Percentiles rank a stretch among this genome's conserved stretches.
Conservation (phyloP, 1,140 invertebrate species). For the Drosophila subobscura region DNA sequence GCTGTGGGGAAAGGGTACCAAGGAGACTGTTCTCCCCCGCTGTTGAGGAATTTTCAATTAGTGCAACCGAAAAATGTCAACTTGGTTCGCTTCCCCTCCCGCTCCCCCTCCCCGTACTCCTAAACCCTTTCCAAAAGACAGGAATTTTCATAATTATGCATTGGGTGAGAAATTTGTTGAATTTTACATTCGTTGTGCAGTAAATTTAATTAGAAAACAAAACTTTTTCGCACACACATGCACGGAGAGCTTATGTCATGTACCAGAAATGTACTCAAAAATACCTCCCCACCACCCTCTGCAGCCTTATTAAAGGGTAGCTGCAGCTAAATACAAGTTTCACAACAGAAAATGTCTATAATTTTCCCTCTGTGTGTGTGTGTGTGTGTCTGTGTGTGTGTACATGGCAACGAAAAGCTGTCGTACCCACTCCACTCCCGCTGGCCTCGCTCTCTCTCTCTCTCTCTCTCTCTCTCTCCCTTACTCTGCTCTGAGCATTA, state of each 20-base stretch:
- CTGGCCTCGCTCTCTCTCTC: background rate
- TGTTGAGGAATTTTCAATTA: slow-evolving; percentile 73
- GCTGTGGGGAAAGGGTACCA: slow-evolving; percentile 8
- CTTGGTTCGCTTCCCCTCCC: slow-evolving; percentile 14
- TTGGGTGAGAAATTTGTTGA: slow-evolving; percentile 53
- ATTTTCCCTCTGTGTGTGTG: slow-evolving; percentile 32
- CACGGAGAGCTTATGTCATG: slow-evolving; percentile 23
- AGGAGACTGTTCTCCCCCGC: slow-evolving; percentile 21
- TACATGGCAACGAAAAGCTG: slow-evolving; percentile 55
- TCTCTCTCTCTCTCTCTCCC: background rate
- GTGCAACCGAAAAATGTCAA: slow-evolving; percentile 61
- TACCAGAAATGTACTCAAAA: slow-evolving; percentile 21
- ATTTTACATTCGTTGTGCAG: slow-evolving; percentile 57
- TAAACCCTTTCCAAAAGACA: background rate
- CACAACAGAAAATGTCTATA: slow-evolving; percentile 64
- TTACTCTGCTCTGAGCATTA: slow-evolving; percentile 56
- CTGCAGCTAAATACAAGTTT: slow-evolving; percentile 47
- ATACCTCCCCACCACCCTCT: background rate
- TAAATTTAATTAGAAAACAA: slow-evolving; percentile 61
- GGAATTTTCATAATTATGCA: slow-evolving; percentile 74
- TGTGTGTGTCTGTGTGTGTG: slow-evolving; percentile 7
- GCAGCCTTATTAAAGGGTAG: slow-evolving; percentile 33
- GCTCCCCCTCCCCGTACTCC: no score
- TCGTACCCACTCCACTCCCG: background rate
- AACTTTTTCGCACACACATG: slow-evolving; percentile 7